Percentiles rank a stretch among this genome's conserved stretches.
Evolutionary conservation across 2,888 invertebrate species (phyloP).

Genomic region (Agelastica alni): DNA sequence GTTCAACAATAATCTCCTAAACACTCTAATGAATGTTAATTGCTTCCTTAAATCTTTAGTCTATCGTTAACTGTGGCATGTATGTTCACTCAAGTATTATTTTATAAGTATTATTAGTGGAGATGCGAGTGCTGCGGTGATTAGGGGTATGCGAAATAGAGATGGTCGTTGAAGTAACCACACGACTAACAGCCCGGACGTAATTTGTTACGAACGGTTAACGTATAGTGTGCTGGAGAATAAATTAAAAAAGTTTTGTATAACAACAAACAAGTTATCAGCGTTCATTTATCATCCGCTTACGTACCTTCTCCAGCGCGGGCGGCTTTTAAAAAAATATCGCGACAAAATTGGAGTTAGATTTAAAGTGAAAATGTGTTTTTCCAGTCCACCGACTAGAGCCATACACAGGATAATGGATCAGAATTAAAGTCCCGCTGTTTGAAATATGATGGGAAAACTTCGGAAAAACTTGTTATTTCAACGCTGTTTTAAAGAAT

Average conservation of each 20-base stretch:
- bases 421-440: conserved; percentile 42
- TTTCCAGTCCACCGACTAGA: conserved; percentile 39
- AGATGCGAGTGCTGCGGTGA: no score
- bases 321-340: conserved; percentile 16
- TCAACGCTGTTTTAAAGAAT: conserved; percentile 44
- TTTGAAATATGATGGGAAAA: conserved; percentile 50
- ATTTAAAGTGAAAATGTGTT: conserved; percentile 37
- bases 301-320: neutral
- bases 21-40: no score
- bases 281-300: conserved; percentile 14
- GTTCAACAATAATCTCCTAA: no score
- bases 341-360: conserved; percentile 27
- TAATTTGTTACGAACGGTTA: neutral
- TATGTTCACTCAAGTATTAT: no score
- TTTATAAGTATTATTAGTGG: no score
- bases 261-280: conserved; percentile 8
- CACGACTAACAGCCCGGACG: neutral
- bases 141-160: no score
- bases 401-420: conserved; percentile 42
- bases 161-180: conserved; percentile 6
- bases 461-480: conserved; percentile 48
- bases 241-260: conserved; percentile 19
- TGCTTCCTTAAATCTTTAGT: no score
- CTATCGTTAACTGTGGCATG: no score
- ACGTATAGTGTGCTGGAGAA: conserved; percentile 5